A percentile compares a stretch with the other conserved stretches of the same genome.
phyloP scores from a whole-genome alignment of 2,888 invertebrate genomes.

The Cinara cedri region DNA sequence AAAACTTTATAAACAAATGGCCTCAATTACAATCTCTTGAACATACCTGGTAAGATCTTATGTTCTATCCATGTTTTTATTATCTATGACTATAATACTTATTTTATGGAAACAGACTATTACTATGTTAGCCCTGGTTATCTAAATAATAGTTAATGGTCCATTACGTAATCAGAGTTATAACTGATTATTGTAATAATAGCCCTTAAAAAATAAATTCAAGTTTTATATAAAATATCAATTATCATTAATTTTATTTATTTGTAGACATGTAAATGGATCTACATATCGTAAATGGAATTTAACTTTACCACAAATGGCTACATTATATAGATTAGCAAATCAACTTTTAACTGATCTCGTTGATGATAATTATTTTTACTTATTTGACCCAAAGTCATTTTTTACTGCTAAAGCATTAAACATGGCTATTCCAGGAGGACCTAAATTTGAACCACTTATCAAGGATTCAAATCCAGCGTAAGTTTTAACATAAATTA shows the following conservation, averaged over 20 bases:
- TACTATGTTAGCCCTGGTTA: too few relatives aligned
- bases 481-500: slow-evolving; percentile 65
- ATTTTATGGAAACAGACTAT: too few relatives aligned
- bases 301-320: slow-evolving; percentile 94
- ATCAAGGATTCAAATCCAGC: slow-evolving; percentile 97
- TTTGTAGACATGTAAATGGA: slow-evolving; percentile 83
- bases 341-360: slow-evolving; percentile 97
- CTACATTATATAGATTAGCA: slow-evolving; percentile 94
- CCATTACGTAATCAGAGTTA: too few relatives aligned
- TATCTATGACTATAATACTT: too few relatives aligned
- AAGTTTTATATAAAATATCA: too few relatives aligned
- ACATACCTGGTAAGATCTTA: too few relatives aligned
- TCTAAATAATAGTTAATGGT: too few relatives aligned
- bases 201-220: too few relatives aligned
- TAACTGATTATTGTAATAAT: too few relatives aligned
- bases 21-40: too few relatives aligned
- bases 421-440: slow-evolving; percentile 99
- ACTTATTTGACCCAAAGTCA: slow-evolving; percentile 97
- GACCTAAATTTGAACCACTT: slow-evolving; percentile 98
- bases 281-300: slow-evolving; percentile 97
- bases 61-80: too few relatives aligned
- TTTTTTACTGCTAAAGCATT: slow-evolving; percentile 99
- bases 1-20: too few relatives aligned
- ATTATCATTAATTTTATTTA: background rate
- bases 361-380: slow-evolving; percentile 98